phyloP scores from a whole-genome alignment of 2,113 vertebrate species.

The Typhlomys cinereus region DNA sequence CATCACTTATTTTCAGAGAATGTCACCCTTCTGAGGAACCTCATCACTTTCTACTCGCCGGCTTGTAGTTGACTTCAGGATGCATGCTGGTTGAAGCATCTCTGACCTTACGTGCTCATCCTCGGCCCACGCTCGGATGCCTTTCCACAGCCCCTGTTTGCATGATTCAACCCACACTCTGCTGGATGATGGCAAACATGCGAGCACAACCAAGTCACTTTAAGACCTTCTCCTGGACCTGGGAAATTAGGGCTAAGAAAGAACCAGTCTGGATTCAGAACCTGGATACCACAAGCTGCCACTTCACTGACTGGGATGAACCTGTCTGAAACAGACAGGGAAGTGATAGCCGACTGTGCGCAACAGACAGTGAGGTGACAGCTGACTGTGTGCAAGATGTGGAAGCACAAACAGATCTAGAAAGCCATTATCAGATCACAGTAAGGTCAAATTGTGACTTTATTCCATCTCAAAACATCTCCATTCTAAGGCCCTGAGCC shows the following conservation, averaged over 20 bases:
- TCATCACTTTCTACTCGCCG: not conserved
- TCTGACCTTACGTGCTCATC: no score
- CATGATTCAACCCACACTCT: not conserved
- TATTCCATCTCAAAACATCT: not conserved
- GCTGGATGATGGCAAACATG: not conserved
- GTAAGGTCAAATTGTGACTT: not conserved
- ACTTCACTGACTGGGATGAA: not conserved
- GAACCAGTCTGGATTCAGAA: not conserved
- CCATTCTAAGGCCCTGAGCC: not conserved
- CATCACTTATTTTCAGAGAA: not conserved
- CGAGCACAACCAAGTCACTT: not conserved
- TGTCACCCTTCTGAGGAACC: not conserved
- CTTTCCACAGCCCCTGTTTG: not conserved
- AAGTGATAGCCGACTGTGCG: accelerated
- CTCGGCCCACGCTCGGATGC: accelerated
- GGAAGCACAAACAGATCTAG: no score
- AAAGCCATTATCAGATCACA: no score
- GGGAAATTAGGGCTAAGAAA: not conserved
- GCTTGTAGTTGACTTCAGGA: not conserved
- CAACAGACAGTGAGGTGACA: no score
- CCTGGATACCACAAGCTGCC: accelerated
- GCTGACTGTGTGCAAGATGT: not conserved
- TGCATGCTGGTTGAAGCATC: not conserved
- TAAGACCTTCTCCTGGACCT: no score
- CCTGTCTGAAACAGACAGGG: accelerated